Base-by-base conservation (phyloP, 1,140 invertebrate genomes). In the Lysiphlebus fabarum region DNA sequence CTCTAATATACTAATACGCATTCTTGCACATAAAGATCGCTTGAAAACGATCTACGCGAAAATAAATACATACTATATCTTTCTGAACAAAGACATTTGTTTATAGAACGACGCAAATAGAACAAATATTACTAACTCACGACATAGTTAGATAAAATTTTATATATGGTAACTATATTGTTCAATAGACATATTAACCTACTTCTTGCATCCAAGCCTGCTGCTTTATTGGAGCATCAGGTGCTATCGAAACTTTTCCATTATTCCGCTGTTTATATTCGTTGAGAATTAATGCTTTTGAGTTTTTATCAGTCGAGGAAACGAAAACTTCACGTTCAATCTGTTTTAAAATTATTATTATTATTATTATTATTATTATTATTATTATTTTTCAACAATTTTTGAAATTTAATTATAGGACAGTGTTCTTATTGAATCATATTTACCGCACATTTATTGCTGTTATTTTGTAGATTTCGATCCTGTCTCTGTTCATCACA, bases 381-480 rank as follows among this genome's bases (percentile, higher is more conserved):
- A 67, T 59, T n/a, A 7, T 50, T 6, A 1, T 3, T 36, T 4
- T 37, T 11, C 33, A 5, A 6, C 10, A 34, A 7, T 48, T 10
- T 50, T 14, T 42, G 42, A n/a, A 17, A 37, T n/a, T 48, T 6
- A 48, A 7, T 48, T 48, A 7, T 48, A 26, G 45, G 2, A 5
- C 33, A 1, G 12, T 44, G 6, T 7, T 7, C 5, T 7, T 34
- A 58, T 17, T 40, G 54, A 33, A 43, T 12, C 37, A 57, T 56
- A 64, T 67, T 67, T 80, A 91, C 89, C 69, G 88, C 88, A 80
- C 90, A 90, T 78, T 90, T 90, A 66, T 82, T 86, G 59, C 88
- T 90, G 74, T 90, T 87, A 34, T 88, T 91, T 69, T 89, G 87
- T 14, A 88, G 79, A 58, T 81, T 84, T 70, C 67, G 81, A 81